Evolutionary conservation across 2,113 vertebrate species (phyloP), one percentile per base, ranked within the genome.

Genomic region (Indicator maculatus): DNA sequence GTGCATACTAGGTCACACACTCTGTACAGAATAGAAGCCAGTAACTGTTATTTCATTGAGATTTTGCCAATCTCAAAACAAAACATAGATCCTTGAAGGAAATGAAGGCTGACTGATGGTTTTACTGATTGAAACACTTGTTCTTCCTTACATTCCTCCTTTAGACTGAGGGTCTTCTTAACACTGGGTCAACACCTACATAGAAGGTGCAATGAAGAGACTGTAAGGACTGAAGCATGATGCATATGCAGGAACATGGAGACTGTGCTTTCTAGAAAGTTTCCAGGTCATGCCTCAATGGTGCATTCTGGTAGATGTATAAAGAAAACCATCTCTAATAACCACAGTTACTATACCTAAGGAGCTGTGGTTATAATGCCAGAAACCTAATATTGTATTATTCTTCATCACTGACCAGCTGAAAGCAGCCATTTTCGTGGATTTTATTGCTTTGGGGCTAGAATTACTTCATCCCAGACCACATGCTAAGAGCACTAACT

Each of bases 401-500:
- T 28, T 80, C 28, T 80, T 83, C 41, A 74, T 20, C 28, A 60
- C 2, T 64, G 33, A 47, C 23, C 18, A 65, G 31, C 50, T 83
- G 55, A 75, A 50, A 90, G 19, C 12, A 89, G 53, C 44, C 61
- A 72, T 93, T 90, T 93, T 88, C 70, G 74, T 86, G 74, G 64
- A 72, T 74, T 73, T 86, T 81, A 76, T 50, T 92, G n/a, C 36
- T 87, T 38, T 69, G 33, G 30, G 45, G 30, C 44, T 92, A 72
- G 63, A 92, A 90, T 94, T 84, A 78, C 83, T 86, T 65, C 31
- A 63, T 75, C 33, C 27, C 61, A 86, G 66, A 79, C 65, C 81
- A 90, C 77, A 82, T 90, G 77, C 83, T 84, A 76, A 78, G 39
- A 79, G 21, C 18, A 73, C 36, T 76, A 87, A 82, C 74, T 93